Conservation (phyloP, 2,888 invertebrate species). For the Eupithecia exiguata region DNA sequence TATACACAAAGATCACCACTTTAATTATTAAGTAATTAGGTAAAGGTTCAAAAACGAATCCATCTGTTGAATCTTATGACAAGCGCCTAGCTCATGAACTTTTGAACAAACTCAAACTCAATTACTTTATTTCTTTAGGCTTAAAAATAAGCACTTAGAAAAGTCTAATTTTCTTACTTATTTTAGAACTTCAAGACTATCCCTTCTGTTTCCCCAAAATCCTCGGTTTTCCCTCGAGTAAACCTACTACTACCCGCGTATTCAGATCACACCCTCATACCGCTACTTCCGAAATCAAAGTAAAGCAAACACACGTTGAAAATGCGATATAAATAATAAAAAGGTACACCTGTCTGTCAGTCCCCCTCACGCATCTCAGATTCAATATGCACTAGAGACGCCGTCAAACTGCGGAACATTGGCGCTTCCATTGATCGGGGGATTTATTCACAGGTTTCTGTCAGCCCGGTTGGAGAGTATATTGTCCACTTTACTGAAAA, state of each 20-base stretch:
- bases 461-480: not conserved
- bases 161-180: no score
- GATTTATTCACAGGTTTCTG: not conserved
- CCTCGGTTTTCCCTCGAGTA: conserved; percentile 35
- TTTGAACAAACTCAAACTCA: no score
- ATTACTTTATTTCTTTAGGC: no score
- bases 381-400: conserved; percentile 78
- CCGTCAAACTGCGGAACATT: conserved; percentile 66
- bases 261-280: conserved; percentile 79
- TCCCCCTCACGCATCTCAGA: conserved; percentile 70
- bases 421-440: conserved; percentile 33
- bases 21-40: no score
- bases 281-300: conserved; percentile 82
- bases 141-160: no score
- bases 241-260: conserved; percentile 55
- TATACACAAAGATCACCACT: no score
- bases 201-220: conserved; percentile 31
- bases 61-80: not conserved
- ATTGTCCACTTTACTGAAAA: not conserved
- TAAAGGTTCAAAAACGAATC: not conserved
- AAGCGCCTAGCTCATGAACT: not conserved
- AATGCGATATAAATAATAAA: conserved; percentile 83
- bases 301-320: conserved; percentile 83
- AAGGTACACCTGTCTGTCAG: conserved; percentile 76
- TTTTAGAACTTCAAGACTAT: not conserved